A percentile compares a stretch with the other conserved stretches of the same genome.
Conservation (phyloP, 2,113 vertebrate species). For the Nothocercus nigrocapillus region DNA sequence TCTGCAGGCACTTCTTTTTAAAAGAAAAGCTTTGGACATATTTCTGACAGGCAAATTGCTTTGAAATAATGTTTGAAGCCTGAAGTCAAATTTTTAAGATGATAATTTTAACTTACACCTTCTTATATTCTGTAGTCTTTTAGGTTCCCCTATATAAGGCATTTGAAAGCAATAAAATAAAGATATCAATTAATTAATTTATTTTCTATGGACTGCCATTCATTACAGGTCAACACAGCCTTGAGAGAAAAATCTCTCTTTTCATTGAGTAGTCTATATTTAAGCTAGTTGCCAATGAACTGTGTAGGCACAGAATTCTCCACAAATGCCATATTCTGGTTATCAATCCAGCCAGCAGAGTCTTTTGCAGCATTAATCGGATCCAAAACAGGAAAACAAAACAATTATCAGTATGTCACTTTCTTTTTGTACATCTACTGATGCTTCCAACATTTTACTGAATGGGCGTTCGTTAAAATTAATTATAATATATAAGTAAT, state of each 20-base stretch:
- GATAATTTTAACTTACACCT: background rate
- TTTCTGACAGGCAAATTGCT: constrained; percentile 76
- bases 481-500: too few relatives aligned
- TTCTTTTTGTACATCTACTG: background rate
- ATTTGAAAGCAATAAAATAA: background rate
- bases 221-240: background rate
- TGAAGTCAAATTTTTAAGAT: constrained; percentile 55
- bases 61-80: constrained; percentile 73
- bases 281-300: background rate
- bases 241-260: background rate
- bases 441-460: background rate
- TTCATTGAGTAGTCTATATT: background rate
- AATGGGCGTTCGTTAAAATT: background rate
- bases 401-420: background rate
- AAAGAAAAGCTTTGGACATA: constrained; percentile 38
- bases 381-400: background rate
- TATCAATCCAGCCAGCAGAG: background rate
- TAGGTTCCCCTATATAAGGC: background rate
- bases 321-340: background rate
- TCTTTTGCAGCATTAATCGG: background rate
- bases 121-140: background rate
- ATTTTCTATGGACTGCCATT: background rate
- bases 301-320: background rate
- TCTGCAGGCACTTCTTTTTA: constrained; percentile 65
- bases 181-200: background rate